Evolutionary conservation across 2,113 vertebrate genomes (phyloP).

Genomic region (Pongo pygmaeus): DNA sequence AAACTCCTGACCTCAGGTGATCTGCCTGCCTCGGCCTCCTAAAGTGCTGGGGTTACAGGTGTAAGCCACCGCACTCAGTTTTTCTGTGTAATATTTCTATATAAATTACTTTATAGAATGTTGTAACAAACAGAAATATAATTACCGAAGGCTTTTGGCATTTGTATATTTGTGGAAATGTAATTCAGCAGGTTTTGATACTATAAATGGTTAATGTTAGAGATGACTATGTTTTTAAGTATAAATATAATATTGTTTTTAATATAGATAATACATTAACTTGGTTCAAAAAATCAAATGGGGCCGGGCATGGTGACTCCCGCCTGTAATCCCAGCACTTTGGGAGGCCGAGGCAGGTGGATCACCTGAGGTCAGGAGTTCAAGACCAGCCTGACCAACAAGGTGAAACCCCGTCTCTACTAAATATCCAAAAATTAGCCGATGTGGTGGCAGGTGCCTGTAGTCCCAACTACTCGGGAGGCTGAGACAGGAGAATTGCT

Average conservation of each 20-base stretch:
- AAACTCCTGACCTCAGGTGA: too few species aligned
- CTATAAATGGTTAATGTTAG: not conserved
- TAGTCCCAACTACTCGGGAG: not conserved
- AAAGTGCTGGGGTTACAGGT: too few species aligned
- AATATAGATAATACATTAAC: not conserved
- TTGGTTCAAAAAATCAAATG: not conserved
- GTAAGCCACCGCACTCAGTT: too few species aligned
- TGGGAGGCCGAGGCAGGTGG: too few species aligned
- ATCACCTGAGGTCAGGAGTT: too few species aligned
- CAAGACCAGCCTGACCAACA: too few species aligned
- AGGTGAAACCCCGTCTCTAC: too few species aligned
- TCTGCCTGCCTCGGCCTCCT: too few species aligned
- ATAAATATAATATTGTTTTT: not conserved
- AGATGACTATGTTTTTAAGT: not conserved
- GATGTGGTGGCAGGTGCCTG: too few species aligned
- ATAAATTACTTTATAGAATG: not conserved
- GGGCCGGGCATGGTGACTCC: too few species aligned
- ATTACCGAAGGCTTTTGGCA: not conserved
- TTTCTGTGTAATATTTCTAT: not conserved
- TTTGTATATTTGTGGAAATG: not conserved
- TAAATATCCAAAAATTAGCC: too few species aligned
- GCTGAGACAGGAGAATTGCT: not conserved
- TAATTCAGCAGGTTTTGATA: slow-evolving; percentile 16
- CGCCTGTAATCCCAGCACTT: too few species aligned
- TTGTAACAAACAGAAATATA: not conserved